Conservation (phyloP, 2,113 vertebrate species). For the Equus przewalskii region DNA sequence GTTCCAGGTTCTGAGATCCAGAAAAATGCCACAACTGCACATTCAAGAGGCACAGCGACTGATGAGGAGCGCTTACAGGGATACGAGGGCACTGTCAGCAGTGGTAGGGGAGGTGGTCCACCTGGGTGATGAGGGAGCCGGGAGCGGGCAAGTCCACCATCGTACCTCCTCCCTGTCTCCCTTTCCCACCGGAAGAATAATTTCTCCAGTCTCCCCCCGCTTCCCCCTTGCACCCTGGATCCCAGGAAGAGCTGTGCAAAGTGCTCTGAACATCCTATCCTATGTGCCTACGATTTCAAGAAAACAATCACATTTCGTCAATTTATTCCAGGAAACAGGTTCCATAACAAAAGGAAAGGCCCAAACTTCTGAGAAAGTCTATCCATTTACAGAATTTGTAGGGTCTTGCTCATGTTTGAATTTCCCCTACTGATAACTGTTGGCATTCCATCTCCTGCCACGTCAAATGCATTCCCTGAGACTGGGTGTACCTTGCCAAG, state of each 20-base stretch:
- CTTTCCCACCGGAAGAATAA: neutral
- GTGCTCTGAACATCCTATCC: neutral
- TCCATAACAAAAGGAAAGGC: neutral
- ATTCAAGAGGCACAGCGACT: too few relatives aligned
- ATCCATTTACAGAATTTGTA: neutral
- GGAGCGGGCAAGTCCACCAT: neutral
- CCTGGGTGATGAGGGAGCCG: fast-evolving
- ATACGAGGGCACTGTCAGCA: fast-evolving
- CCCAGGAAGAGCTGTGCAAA: neutral
- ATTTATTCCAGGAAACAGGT: constrained; percentile 42
- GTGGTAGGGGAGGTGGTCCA: too few relatives aligned
- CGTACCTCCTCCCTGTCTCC: neutral
- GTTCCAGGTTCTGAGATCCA: neutral
- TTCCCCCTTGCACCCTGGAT: neutral
- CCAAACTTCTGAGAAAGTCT: constrained; percentile 23
- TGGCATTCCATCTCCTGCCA: neutral
- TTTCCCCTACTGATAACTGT: neutral
- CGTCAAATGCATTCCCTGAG: neutral
- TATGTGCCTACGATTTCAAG: neutral
- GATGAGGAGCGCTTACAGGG: neutral
- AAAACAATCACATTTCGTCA: neutral
- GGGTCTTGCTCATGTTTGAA: neutral
- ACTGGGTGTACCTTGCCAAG: neutral
- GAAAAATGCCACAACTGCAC: too few relatives aligned
- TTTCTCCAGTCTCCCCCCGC: too few relatives aligned